Conservation (phyloP, 1,140 invertebrate genomes). For the Drosophila kanapiae region DNA sequence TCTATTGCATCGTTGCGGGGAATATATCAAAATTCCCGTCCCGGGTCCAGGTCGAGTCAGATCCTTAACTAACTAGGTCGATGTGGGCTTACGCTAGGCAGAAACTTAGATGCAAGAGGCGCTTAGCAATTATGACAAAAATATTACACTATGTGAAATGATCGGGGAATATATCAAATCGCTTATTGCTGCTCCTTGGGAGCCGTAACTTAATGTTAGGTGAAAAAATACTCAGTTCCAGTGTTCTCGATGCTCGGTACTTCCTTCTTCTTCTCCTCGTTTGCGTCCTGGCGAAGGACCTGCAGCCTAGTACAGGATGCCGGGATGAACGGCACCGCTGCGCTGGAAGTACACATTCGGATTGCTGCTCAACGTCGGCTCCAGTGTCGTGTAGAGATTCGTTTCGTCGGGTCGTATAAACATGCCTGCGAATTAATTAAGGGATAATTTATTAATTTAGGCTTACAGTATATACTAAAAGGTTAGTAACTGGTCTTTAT, state of each 20-base stretch:
- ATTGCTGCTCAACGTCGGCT: constrained; percentile 93
- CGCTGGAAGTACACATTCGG: constrained; percentile 94
- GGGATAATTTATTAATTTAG: no score
- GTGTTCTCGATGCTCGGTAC: constrained; percentile 71
- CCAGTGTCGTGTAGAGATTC: constrained; percentile 92
- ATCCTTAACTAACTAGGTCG: constrained; percentile 47
- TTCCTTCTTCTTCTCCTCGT: not conserved
- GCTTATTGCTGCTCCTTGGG: constrained; percentile 80
- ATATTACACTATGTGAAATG: constrained; percentile 69
- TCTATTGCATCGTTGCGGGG: constrained; percentile 35
- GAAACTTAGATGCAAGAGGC: constrained; percentile 40
- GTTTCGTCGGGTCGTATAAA: constrained; percentile 91
- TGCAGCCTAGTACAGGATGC: constrained; percentile 91
- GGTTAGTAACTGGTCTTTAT: not conserved
- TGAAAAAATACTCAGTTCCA: constrained; percentile 81
- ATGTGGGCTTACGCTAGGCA: constrained; percentile 18
- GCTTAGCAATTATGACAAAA: constrained; percentile 77
- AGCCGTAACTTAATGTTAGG: constrained; percentile 75
- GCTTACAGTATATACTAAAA: no score
- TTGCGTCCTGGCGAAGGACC: not conserved
- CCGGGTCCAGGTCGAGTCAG: constrained; percentile 19
- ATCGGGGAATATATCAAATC: constrained; percentile 50
- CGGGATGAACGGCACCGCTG: constrained; percentile 90
- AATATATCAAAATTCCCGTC: constrained; percentile 44
- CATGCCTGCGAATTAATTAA: constrained; percentile 86